phyloP scores from a whole-genome alignment of 1,140 invertebrate genomes.

The Popillia japonica region DNA sequence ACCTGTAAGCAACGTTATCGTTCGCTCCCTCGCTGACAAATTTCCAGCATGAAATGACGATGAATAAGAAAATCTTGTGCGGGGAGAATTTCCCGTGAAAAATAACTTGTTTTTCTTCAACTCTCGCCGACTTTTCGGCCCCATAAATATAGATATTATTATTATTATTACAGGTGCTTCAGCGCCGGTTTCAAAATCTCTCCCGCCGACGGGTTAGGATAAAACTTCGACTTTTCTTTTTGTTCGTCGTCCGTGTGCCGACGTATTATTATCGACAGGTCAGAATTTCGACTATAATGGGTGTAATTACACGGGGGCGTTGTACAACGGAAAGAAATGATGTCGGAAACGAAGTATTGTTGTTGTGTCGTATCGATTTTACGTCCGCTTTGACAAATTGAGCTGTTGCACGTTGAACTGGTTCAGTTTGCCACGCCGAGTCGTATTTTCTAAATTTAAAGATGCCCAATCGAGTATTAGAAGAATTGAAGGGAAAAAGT shows the following conservation, averaged over 20 bases:
- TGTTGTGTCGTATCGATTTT: neutral
- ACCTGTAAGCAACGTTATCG: neutral
- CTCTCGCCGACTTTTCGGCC: neutral
- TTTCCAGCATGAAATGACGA: neutral
- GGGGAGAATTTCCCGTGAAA: neutral
- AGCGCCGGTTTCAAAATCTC: neutral
- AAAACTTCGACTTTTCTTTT: neutral
- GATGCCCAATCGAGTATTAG: too few species aligned
- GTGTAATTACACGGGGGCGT: neutral
- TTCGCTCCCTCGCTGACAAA: neutral
- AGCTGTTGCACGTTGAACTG: neutral
- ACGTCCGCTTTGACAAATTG: neutral
- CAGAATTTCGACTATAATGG: neutral
- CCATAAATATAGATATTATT: constrained; percentile 7
- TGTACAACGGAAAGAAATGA: neutral
- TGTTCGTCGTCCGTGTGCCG: neutral
- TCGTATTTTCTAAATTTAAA: too few species aligned
- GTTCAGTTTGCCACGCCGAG: neutral
- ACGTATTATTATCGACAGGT: neutral
- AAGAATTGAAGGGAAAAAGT: too few species aligned
- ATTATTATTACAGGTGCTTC: neutral
- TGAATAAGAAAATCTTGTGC: neutral
- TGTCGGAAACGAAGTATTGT: neutral
- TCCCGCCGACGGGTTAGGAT: neutral
- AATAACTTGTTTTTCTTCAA: constrained; percentile 4